Base-by-base conservation (phyloP, 2,797 vertebrate species). In the Enteromius thamalakanensis region DNA sequence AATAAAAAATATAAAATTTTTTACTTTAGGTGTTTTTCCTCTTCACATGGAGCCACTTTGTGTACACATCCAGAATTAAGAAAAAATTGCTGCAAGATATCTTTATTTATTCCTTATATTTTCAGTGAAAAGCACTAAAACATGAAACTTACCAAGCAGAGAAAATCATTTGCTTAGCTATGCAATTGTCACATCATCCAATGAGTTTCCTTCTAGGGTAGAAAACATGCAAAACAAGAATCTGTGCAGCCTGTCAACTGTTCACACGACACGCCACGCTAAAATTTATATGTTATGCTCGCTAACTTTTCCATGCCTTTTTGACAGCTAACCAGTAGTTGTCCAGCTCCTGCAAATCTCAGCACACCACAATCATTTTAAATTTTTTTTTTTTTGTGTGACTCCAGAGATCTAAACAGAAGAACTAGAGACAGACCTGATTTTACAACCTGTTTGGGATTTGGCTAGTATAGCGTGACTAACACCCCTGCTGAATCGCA, bases 401-500 rank as follows among this genome's bases (percentile, higher is more conserved):
- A 89, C 91, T 90, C 82, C 79, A 68, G 90, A 90, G 91, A 91
- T 89, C 85, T 82, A 90, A 92, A 93, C 90, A 91, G 87, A 91
- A 87, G 89, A 89, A 91, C 89, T 88, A 89, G 91, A 93, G 92
- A 93, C 91, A 91, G 92, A 93, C 92, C 91, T 92, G 91, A 90
- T 91, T 95, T 94, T 95, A 94, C 93, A 94, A 94, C 94, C 93
- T 94, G 93, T 94, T 94, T 94, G 93, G 94, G 94, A 95, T 94
- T 94, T 94, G 93, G 93, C 92, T 91, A 90, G 89, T 89, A 91
- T 91, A 91, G 92, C 92, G 91, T 95, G 92, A 94, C 93, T 94
- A 95, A 95, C 93, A 93, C 94, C 93, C 92, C 92, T 92, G 92
- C 93, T 92, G 93, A 89, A 94, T 87, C 91, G 87, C 95, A 95